Base-by-base conservation (phyloP, 2,888 invertebrate species). In the Drosophila picticornis region DNA sequence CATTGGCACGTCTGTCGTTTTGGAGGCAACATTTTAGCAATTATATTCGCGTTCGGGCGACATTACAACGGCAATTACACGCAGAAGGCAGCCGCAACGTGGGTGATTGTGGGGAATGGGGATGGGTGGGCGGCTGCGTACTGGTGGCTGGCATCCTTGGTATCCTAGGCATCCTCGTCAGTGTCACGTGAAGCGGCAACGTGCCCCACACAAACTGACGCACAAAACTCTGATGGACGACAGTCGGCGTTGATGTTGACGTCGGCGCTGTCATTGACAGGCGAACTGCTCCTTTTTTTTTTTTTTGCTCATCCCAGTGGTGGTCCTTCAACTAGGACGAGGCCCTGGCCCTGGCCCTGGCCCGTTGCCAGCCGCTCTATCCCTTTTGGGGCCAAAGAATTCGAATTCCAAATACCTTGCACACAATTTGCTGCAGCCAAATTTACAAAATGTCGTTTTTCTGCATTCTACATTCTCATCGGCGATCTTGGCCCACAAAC, bases 41-140 rank as follows among this genome's bases (percentile, higher is more conserved):
- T 87, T 87, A 90, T 87, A 87, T 90, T 90, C 90, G 85, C 90
- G 90, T 90, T 90, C 84, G 73, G 87, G 87, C 81, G 78, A 86
- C 89, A 86, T 86, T 86, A 90, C 85, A 86, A 90, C 85, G 87
- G 85, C 85, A 86, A 86, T 86, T 86, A 86, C 85, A 86, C 89
- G 90, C 89, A 88, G 85, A 72, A 83, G 66, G 69, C 70, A 75
- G 84, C 82, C 88, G 83, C 80, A 75, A 72, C 64, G 73, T 69
- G 88, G 66, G 70, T 68, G 43, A 31, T 22, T 55, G 69, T 43
- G 29, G 0, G 32, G 16, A 46, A 4, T 34, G 34, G 38, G 38
- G 29, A 13, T 9, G 40, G 19, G 50, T 22, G 27, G 11, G 60
- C 32, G 25, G 38, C n/a, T 51, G 51, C 43, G 43, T 43, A 43